Conservation (phyloP, 1,140 invertebrate species). For the Zaprionus camerounensis region DNA sequence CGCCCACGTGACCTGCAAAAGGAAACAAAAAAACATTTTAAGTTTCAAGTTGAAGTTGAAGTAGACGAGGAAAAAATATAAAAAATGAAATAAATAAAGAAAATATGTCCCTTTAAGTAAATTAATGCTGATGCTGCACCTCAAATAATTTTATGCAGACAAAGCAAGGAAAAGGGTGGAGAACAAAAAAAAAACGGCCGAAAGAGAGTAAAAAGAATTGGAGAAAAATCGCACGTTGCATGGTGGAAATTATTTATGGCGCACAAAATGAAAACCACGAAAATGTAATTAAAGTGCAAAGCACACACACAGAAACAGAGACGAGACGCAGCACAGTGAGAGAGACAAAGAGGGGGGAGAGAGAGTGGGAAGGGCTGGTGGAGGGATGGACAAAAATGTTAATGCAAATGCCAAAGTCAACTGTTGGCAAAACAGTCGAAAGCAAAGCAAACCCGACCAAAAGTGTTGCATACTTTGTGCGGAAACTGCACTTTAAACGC, state of each 20-base stretch:
- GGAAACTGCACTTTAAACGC: slow-evolving; percentile 61
- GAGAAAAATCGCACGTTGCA: slow-evolving; percentile 24
- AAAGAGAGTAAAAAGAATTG: slow-evolving; percentile 9
- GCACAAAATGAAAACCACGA: slow-evolving; percentile 68
- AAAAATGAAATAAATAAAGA: slow-evolving; percentile 37
- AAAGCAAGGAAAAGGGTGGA: background rate
- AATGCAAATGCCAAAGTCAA: slow-evolving; percentile 75
- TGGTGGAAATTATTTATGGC: slow-evolving; percentile 74
- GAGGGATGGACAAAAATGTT: slow-evolving; percentile 44
- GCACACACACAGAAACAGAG: slow-evolving; percentile 29
- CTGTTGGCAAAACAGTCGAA: slow-evolving; percentile 39
- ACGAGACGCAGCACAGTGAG: background rate
- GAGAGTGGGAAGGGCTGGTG: background rate
- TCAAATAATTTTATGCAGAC: slow-evolving; percentile 36
- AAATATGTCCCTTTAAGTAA: slow-evolving; percentile 38
- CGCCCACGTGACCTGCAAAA: slow-evolving; percentile 89
- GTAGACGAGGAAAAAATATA: slow-evolving; percentile 30
- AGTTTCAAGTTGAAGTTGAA: slow-evolving; percentile 36
- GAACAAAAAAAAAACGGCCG: background rate
- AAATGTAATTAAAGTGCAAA: slow-evolving; percentile 77
- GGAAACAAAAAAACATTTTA: slow-evolving; percentile 32
- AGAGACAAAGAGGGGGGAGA: background rate
- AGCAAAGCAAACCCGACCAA: slow-evolving; percentile 35
- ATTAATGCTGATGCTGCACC: slow-evolving; percentile 54
- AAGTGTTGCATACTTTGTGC: slow-evolving; percentile 51